phyloP scores from a whole-genome alignment of 2,113 vertebrate genomes.

The Chaetodon auriga region DNA sequence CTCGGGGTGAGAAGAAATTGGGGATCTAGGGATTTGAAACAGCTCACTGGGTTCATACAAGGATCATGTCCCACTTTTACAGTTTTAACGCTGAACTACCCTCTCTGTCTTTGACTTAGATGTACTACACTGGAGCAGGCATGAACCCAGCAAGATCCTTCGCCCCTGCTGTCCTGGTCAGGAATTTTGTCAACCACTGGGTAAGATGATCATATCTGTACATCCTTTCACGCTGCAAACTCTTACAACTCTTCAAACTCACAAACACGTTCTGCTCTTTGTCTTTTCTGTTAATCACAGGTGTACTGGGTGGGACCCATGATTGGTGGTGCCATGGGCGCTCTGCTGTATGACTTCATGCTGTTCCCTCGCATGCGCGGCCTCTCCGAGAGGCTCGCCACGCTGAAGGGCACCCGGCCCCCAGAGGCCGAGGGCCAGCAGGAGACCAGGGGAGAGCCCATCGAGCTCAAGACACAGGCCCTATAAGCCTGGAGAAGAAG shows the following conservation, averaged over 20 bases:
- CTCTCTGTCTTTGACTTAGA: constrained; percentile 79
- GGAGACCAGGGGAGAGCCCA: constrained; percentile 89
- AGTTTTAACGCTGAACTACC: not conserved
- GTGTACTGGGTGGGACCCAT: constrained; percentile 96
- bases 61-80: accelerated
- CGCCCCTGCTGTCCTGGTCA: constrained; percentile 92
- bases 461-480: constrained; percentile 94
- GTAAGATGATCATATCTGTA: constrained; percentile 81
- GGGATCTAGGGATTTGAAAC: not conserved
- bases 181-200: constrained; percentile 97
- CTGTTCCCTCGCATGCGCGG: constrained; percentile 92
- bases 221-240: not conserved
- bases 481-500: constrained; percentile 83
- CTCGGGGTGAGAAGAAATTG: constrained; percentile 89
- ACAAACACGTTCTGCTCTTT: not conserved
- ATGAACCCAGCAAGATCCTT: constrained; percentile 98
- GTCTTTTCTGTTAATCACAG: constrained; percentile 72
- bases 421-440: constrained; percentile 85
- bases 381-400: constrained; percentile 91
- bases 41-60: not conserved
- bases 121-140: constrained; percentile 94
- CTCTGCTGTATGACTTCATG: constrained; percentile 93
- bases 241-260: not conserved
- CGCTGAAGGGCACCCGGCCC: constrained; percentile 88
- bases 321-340: constrained; percentile 90